Evolutionary conservation across 2,113 vertebrate species (phyloP).

Genomic region (Rhipidura dahli): DNA sequence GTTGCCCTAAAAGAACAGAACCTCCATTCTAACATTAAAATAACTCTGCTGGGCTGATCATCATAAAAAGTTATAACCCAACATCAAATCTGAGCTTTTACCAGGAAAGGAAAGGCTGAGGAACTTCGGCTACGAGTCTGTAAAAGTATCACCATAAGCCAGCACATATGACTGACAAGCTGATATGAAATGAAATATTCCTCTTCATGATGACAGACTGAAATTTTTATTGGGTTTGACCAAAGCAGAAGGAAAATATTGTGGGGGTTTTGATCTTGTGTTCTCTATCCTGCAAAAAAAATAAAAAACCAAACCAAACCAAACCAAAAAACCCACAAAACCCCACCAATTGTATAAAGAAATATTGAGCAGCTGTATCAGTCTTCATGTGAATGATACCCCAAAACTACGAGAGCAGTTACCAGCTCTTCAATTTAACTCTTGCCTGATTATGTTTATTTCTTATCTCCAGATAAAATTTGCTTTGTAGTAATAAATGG

Average conservation of each 20-base stretch:
- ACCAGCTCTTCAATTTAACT: not conserved
- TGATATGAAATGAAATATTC: not conserved
- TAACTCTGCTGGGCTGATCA: not conserved
- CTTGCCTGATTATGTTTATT: not conserved
- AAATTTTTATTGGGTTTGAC: not conserved
- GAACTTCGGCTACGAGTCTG: not conserved
- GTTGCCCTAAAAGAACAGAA: not conserved
- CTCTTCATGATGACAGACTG: not conserved
- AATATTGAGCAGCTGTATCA: not conserved
- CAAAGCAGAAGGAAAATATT: not conserved
- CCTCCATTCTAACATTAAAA: not conserved
- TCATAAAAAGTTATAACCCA: not conserved
- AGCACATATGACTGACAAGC: not conserved
- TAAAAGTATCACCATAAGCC: not conserved
- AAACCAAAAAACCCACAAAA: not conserved
- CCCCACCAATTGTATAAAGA: not conserved
- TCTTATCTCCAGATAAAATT: not conserved
- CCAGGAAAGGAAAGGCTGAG: not conserved
- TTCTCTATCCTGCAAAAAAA: not conserved
- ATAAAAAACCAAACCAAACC: too few species aligned
- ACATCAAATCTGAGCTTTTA: not conserved
- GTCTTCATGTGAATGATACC: not conserved
- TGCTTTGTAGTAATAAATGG: not conserved
- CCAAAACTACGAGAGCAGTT: not conserved
- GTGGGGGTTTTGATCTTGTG: rapidly evolving